Base-by-base conservation (phyloP, 2,888 invertebrate genomes). In the Aspidiotus rigidus region DNA sequence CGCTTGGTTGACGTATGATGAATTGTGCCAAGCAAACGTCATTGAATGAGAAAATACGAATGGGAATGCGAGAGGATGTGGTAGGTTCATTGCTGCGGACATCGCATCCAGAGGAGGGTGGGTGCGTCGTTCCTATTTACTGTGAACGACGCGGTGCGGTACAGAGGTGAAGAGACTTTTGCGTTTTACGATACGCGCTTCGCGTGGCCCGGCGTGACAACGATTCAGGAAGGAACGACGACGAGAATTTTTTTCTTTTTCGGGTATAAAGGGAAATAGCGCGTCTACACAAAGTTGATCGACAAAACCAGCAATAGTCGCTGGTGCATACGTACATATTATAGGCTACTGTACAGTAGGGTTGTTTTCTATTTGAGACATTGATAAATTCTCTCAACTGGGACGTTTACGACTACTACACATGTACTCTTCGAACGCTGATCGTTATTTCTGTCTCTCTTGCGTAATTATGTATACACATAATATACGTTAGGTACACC, bases 21-120 rank as follows among this genome's bases (percentile, higher is more conserved):
- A 69, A 69, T 69, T 63, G 62, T 63, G 63, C 63, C 69, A 62
- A 56, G 55, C 69, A 63, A 69, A 69, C 62, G 69, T 69, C 69
- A 69, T 63, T 62, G 63, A 69, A 69, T 69, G 69, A 61, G 63
- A 69, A 56, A 57, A 62, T 57, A 62, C 62, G 69, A 69, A 3
- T 28, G 28, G 28, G 28, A 28, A 28, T 69, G 54, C 56, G 69
- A 69, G 62, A 40, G 63, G 54, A 55, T 66, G 62, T 62, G 63
- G 64, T 70, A 64, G 69, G 63, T 61, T 66, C 55, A 49, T 59
- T 77, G 71, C 69, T 69, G 61, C 62, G 44, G 71, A 17, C n/a
- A 28, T 28, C 28, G 28, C 5, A 28, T 28, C 28, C 28, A 28
- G 28, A 28, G 28, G 5, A 49, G 57, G 44, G 56, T 28, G 61